These are phyloP conservation scores for Drosophila dunni DNA, from an alignment of 1,140 invertebrate species.

Conservation along the genomic window DNA sequence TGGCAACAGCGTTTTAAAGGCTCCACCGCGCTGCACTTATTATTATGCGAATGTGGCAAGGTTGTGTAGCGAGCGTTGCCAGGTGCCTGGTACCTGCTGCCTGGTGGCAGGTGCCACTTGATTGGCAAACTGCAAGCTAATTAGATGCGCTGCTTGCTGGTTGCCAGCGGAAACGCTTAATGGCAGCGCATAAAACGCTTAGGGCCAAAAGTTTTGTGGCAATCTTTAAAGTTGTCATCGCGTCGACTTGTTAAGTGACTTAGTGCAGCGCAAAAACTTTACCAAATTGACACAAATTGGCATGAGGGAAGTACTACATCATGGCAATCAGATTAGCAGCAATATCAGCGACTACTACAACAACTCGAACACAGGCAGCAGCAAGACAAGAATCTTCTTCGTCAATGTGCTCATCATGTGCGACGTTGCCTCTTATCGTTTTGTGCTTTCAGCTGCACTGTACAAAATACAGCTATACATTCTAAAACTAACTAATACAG, in stretches of 20 bases:
- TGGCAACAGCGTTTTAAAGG: background rate
- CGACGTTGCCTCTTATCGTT: slow-evolving; percentile 30
- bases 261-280: slow-evolving; percentile 27
- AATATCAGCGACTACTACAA: background rate
- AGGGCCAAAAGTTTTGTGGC: slow-evolving; percentile 15
- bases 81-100: background rate
- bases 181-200: slow-evolving; percentile 23
- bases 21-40: slow-evolving; percentile 18
- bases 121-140: slow-evolving; percentile 31
- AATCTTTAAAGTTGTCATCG: slow-evolving; percentile 21
- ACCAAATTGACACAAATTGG: slow-evolving; percentile 75
- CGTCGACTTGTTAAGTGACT: slow-evolving; percentile 14
- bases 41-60: slow-evolving; percentile 41
- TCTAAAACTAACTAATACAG: no score
- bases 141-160: slow-evolving; percentile 18
- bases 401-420: slow-evolving; percentile 57
- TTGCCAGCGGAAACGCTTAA: slow-evolving; percentile 18
- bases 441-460: slow-evolving; percentile 18
- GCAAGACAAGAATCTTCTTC: slow-evolving; percentile 20
- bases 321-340: slow-evolving; percentile 71
- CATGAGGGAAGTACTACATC: slow-evolving; percentile 57
- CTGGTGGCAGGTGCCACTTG: slow-evolving; percentile 12
- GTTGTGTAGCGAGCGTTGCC: background rate
- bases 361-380: background rate
- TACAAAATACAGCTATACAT: no score